Evolutionary conservation across 2,888 invertebrate genomes (phyloP), one percentile per base, ranked within the genome.

Genomic region (Drosophila eohydei): DNA sequence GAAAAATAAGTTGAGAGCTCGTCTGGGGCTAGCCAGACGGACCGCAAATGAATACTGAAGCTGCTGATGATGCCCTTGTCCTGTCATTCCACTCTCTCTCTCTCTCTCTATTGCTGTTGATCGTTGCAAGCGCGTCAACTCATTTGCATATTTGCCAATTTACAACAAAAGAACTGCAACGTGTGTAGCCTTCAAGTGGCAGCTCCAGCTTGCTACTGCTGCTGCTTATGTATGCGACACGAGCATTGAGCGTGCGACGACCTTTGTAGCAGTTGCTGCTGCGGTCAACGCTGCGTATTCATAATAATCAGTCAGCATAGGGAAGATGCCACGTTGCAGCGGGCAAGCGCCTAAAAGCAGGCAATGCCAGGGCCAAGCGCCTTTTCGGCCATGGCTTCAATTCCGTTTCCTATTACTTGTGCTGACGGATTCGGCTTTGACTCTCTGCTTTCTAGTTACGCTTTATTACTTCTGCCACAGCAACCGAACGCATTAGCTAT

Each of bases 111-210:
- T 14, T 71, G 54, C 66, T 56, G 73, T 68, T 71, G 74, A 74
- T 74, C 74, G 58, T 52, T 71, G 73, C 65, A 63, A 68, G 77
- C 66, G 72, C 70, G 76, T 76, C 80, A 76, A 68, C 88, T 90
- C 78, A 91, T 91, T 91, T 91, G 89, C 91, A 91, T 91, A 90
- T 90, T 90, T 88, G 86, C 78, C 87, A 87, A 91, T 90, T 90
- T 86, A 79, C 76, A 80, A 83, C 81, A 81, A 77, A 78, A 80
- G 89, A 88, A 80, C 52, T 75, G 82, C 78, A 83, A 88, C 76
- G 80, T 82, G 87, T 78, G 63, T 65, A 51, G 78, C 78, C 78
- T 73, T 57, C 66, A 50, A 78, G 73, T 41, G 61, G n/a, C 57
- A 50, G 46, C 56, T 16, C n/a, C 41, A 38, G 44, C 32, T 55